Evolutionary conservation across 2,888 invertebrate genomes (phyloP).

Genomic region (Stratiomys singularior): DNA sequence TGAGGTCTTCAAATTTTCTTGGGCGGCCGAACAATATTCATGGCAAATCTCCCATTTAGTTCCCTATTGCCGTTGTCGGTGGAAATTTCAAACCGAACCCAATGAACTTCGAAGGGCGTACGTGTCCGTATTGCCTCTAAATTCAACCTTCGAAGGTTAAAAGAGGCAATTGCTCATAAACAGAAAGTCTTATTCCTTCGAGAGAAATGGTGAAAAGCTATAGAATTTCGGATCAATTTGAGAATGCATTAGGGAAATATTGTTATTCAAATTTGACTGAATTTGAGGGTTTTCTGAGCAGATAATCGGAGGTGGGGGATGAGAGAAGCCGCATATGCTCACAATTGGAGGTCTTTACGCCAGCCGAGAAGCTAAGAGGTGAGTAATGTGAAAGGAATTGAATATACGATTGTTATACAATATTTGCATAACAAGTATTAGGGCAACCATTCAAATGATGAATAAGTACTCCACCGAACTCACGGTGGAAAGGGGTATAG

Average conservation of each 20-base stretch:
- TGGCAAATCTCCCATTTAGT: not conserved
- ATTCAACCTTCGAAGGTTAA: not conserved
- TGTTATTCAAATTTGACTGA: conserved; percentile 42
- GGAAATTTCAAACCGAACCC: not conserved
- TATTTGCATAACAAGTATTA: no score
- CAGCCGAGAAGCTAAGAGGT: not conserved
- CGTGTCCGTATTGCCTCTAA: not conserved
- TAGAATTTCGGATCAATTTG: conserved; percentile 26
- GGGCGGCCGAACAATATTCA: not conserved
- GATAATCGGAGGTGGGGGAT: not conserved
- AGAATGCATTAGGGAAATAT: conserved; percentile 33
- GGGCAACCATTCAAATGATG: no score
- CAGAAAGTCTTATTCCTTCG: conserved; percentile 4
- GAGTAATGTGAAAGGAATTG: not conserved
- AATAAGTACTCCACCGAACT: no score
- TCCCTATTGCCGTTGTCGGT: not conserved
- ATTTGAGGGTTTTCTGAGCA: conserved; percentile 11
- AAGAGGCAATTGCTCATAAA: conserved; percentile 38
- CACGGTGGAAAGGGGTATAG: no score
- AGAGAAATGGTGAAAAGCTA: conserved; percentile 20
- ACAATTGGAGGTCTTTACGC: not conserved
- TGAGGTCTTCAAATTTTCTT: not conserved
- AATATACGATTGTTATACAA: not conserved
- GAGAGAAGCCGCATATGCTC: not conserved
- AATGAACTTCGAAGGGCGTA: not conserved